Evolutionary conservation across 2,888 invertebrate genomes (phyloP).

Genomic region (Pachliopta kotzebuea): DNA sequence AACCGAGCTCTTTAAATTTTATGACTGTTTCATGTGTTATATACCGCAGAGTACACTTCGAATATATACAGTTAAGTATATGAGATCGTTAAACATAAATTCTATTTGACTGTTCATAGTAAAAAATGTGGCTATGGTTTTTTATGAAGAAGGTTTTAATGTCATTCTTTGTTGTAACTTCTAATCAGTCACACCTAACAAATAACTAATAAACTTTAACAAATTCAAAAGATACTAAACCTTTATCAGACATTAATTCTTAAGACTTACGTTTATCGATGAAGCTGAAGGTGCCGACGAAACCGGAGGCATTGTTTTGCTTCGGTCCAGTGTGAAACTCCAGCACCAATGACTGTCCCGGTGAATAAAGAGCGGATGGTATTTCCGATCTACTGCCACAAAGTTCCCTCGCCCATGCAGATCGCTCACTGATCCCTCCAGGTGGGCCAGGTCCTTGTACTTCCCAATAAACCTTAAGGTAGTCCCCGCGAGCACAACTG

Average conservation of each 20-base stretch:
- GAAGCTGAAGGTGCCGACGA: conserved; percentile 88
- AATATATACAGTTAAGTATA: no score
- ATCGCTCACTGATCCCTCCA: conserved; percentile 87
- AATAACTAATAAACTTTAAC: neutral
- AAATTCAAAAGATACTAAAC: neutral
- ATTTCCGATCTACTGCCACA: conserved; percentile 86
- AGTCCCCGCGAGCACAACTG: conserved; percentile 88
- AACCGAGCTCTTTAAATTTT: no score
- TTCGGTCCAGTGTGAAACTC: conserved; percentile 85
- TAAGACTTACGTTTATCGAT: conserved; percentile 86
- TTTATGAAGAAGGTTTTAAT: no score
- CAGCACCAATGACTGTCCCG: conserved; percentile 86
- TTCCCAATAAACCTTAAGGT: conserved; percentile 89
- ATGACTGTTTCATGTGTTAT: no score
- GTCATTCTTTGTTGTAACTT: no score
- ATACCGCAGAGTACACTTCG: no score
- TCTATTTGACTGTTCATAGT: no score
- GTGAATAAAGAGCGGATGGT: conserved; percentile 87
- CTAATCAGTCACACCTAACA: no score
- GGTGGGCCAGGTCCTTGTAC: conserved; percentile 85
- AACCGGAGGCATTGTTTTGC: conserved; percentile 82
- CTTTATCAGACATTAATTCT: neutral
- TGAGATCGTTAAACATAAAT: no score
- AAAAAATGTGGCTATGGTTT: no score
- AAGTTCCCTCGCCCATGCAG: conserved; percentile 86